Conservation (phyloP, 1,140 invertebrate species). For the Drosophila punjabiensis region DNA sequence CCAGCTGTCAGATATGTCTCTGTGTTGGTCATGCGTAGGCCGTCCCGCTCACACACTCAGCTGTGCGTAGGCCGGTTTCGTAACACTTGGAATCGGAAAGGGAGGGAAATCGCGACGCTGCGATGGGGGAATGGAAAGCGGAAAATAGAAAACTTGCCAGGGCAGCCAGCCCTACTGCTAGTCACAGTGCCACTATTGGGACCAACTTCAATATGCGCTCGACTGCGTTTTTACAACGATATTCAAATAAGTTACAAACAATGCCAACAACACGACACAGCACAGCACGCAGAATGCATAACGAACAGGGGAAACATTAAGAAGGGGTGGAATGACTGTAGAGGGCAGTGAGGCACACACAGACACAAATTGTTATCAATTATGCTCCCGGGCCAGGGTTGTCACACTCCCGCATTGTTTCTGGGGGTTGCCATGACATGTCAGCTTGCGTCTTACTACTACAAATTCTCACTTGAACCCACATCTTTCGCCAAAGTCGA, state of each 20-base stretch:
- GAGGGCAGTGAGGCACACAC: not conserved
- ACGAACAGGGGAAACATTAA: constrained; percentile 11
- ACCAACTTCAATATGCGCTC: constrained; percentile 59
- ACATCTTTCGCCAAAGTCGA: not conserved
- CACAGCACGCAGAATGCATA: constrained; percentile 56
- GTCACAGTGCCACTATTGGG: constrained; percentile 40
- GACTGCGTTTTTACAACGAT: constrained; percentile 65
- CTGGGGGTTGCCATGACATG: constrained; percentile 14
- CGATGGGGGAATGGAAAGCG: constrained; percentile 26
- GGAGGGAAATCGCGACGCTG: constrained; percentile 18
- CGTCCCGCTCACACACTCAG: constrained; percentile 25
- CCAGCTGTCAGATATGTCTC: constrained; percentile 8
- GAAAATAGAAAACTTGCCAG: constrained; percentile 56
- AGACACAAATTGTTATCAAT: constrained; percentile 64
- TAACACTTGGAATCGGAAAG: constrained; percentile 39
- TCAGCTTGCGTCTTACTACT: constrained; percentile 4
- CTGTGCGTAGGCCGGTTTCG: constrained; percentile 52
- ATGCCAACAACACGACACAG: constrained; percentile 37
- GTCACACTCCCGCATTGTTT: constrained; percentile 26
- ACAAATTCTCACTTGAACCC: not conserved
- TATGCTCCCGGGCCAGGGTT: constrained; percentile 63
- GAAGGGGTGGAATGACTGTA: constrained; percentile 4
- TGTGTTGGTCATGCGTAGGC: not conserved
- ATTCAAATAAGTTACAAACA: constrained; percentile 64
- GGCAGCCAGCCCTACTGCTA: constrained; percentile 29